phyloP scores from a whole-genome alignment of 2,113 vertebrate genomes.

The Pollimyrus isidori region DNA sequence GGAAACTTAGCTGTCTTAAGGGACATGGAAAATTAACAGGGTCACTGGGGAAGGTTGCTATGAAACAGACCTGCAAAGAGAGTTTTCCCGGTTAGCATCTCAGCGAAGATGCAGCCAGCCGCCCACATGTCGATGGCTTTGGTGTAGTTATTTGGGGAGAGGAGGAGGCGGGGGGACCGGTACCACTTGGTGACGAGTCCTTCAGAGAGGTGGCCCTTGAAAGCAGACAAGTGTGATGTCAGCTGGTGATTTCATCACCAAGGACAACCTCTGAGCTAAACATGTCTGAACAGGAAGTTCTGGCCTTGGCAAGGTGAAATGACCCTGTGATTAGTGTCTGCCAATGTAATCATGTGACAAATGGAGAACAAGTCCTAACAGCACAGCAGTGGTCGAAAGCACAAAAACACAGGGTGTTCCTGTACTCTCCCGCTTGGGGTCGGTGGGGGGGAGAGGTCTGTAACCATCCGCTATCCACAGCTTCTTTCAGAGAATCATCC shows the following conservation, averaged over 20 bases:
- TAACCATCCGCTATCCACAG: background rate
- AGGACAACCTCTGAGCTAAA: background rate
- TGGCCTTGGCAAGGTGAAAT: background rate
- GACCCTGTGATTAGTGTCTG: background rate
- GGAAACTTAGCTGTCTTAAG: background rate
- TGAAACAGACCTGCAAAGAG: slow-evolving; percentile 86
- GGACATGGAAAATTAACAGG: background rate
- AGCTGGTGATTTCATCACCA: background rate
- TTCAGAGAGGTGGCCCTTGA: slow-evolving; percentile 94
- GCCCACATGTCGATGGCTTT: slow-evolving; percentile 99
- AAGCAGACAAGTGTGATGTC: slow-evolving; percentile 16
- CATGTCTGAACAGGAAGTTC: slow-evolving; percentile 9
- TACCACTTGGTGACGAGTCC: slow-evolving; percentile 99
- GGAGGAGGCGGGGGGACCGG: slow-evolving; percentile 93
- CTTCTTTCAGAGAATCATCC: background rate
- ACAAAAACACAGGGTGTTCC: background rate
- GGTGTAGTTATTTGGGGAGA: slow-evolving; percentile 99
- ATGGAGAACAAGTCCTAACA: background rate
- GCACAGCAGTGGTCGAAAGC: background rate
- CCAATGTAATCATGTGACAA: background rate
- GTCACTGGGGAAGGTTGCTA: background rate
- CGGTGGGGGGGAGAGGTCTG: background rate
- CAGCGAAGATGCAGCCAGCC: slow-evolving; percentile 96
- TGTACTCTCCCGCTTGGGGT: background rate
- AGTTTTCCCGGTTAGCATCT: slow-evolving; percentile 98